Conservation (phyloP, 2,113 vertebrate species). For the Propithecus coquereli region DNA sequence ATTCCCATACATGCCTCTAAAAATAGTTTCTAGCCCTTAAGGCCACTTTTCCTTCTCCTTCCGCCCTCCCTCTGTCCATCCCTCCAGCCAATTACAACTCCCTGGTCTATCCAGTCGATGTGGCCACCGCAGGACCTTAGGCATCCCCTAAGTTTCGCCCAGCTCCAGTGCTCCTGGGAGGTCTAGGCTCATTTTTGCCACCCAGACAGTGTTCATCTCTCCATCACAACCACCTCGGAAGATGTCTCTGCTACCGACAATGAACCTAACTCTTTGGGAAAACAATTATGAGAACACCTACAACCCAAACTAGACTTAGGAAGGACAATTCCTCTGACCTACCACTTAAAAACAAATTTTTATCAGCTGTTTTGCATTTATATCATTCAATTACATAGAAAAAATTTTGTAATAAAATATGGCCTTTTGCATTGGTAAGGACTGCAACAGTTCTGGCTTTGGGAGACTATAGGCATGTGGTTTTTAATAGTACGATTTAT, state of each 20-base stretch:
- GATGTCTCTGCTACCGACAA: neutral
- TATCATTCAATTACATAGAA: neutral
- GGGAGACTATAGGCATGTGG: neutral
- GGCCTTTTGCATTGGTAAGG: neutral
- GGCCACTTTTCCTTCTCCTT: neutral
- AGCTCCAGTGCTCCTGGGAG: neutral
- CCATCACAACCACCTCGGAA: neutral
- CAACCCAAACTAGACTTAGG: neutral
- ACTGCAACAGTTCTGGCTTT: neutral
- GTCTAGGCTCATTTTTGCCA: neutral
- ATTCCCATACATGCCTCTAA: neutral
- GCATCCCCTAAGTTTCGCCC: neutral
- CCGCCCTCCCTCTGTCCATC: neutral
- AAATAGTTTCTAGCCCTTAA: neutral
- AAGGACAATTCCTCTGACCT: neutral
- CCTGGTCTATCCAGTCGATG: no score
- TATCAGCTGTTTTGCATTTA: neutral
- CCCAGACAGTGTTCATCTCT: neutral
- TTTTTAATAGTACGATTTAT: constrained; percentile 26
- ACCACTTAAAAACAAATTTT: neutral
- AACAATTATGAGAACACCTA: neutral
- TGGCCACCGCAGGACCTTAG: neutral
- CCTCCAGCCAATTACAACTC: neutral
- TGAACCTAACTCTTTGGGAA: neutral
- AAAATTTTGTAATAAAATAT: neutral